phyloP scores from a whole-genome alignment of 2,113 vertebrate genomes.

The Regulus satrapa region DNA sequence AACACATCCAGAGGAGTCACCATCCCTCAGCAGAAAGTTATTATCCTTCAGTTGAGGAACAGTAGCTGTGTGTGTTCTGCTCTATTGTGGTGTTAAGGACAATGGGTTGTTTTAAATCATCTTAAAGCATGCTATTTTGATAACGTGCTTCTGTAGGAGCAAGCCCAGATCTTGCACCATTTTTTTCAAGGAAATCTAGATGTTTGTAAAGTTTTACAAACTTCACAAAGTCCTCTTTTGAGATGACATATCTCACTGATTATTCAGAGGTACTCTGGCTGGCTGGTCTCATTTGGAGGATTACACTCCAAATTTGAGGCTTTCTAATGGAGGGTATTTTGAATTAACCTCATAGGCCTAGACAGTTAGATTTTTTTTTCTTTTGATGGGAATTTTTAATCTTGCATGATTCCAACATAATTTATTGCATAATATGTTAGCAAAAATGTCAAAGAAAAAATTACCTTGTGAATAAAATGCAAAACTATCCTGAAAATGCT shows the following conservation, averaged over 20 bases:
- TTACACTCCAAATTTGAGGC: neutral
- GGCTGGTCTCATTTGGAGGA: neutral
- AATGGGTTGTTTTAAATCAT: constrained; percentile 28
- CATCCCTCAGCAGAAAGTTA: constrained; percentile 33
- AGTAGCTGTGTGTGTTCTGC: neutral
- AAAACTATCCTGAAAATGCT: neutral
- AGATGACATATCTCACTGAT: neutral
- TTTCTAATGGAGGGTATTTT: neutral
- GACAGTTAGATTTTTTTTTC: neutral
- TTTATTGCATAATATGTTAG: neutral
- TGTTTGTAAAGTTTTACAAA: neutral
- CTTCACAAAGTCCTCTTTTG: neutral
- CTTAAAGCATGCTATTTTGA: neutral
- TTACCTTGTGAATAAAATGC: neutral
- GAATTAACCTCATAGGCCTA: neutral
- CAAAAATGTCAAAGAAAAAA: neutral
- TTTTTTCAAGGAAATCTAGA: neutral
- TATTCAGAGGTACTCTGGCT: neutral
- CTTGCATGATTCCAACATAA: neutral
- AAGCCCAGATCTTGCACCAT: neutral
- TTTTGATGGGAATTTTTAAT: neutral
- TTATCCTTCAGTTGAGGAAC: constrained; percentile 38
- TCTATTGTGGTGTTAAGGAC: constrained; percentile 5
- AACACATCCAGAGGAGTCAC: neutral
- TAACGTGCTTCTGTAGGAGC: neutral